phyloP scores from a whole-genome alignment of 2,113 vertebrate species.

The Symphodus melops region DNA sequence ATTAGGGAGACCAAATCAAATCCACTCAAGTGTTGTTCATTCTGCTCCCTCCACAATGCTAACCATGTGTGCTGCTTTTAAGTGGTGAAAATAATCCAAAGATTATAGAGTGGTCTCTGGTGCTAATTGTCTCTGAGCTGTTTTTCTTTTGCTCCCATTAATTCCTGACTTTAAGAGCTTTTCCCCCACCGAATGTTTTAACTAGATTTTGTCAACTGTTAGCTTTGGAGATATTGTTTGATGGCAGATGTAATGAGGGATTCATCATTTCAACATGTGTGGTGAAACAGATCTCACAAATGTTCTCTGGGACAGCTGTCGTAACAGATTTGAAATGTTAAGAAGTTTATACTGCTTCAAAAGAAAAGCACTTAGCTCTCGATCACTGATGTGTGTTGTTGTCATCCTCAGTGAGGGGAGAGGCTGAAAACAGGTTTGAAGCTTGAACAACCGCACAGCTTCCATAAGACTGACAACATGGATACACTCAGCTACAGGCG shows the following conservation, averaged over 20 bases:
- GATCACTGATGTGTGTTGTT: constrained; percentile 65
- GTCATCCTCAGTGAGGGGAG: constrained; percentile 60
- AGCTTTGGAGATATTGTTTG: constrained; percentile 73
- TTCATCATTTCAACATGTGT: constrained; percentile 70
- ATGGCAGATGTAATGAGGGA: constrained; percentile 68
- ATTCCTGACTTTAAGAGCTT: constrained; percentile 71
- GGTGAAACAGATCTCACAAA: constrained; percentile 64
- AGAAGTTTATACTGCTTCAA: constrained; percentile 59
- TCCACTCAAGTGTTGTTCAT: constrained; percentile 78
- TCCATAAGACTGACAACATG: constrained; percentile 10
- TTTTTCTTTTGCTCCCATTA: constrained; percentile 78
- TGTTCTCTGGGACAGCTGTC: constrained; percentile 64
- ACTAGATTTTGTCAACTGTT: constrained; percentile 73
- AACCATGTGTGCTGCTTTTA: constrained; percentile 82
- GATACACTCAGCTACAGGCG: constrained; percentile 22
- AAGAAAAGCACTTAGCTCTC: constrained; percentile 60
- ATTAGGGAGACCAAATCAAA: constrained; percentile 78
- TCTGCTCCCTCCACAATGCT: constrained; percentile 71
- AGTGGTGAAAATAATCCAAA: constrained; percentile 83
- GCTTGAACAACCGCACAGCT: constrained; percentile 39
- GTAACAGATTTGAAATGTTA: constrained; percentile 71
- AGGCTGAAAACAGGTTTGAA: constrained; percentile 54
- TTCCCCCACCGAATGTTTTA: constrained; percentile 61
- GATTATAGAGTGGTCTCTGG: constrained; percentile 81
- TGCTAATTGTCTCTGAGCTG: constrained; percentile 82